These are phyloP conservation scores for Cephus rjabovi DNA, from an alignment of 2,888 invertebrate genomes.

Conservation along the genomic window DNA sequence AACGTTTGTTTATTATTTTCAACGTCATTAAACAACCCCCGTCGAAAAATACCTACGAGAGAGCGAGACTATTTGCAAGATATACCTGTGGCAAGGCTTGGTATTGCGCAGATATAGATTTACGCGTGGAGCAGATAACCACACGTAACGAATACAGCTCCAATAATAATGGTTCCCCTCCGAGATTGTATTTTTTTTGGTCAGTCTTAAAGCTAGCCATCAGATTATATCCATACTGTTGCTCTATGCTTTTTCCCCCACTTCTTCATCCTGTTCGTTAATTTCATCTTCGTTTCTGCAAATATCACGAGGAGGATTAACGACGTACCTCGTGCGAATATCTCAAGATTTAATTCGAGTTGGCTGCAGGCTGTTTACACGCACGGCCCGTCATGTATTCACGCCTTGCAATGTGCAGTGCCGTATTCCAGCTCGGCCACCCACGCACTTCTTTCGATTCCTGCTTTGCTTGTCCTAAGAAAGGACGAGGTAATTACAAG, in stretches of 20 bases:
- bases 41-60: neutral
- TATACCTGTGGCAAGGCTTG: neutral
- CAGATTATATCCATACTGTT: neutral
- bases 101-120: neutral
- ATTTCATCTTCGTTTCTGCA: neutral
- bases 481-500: constrained; percentile 7
- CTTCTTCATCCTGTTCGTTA: neutral
- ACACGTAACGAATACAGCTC: neutral
- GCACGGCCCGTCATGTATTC: constrained; percentile 43
- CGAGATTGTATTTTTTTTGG: neutral
- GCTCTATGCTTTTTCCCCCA: neutral
- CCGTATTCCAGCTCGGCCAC: constrained; percentile 37
- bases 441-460: constrained; percentile 27
- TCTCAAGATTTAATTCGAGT: constrained; percentile 42
- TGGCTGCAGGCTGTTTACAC: constrained; percentile 48
- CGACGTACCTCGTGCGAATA: neutral
- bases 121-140: neutral
- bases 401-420: constrained; percentile 36
- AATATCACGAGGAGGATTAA: neutral
- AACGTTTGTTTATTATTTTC: neutral
- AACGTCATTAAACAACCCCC: neutral
- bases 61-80: neutral
- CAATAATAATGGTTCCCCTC: neutral
- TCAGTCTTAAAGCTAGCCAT: neutral
- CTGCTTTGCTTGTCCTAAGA: neutral